phyloP scores from a whole-genome alignment of 2,797 vertebrate genomes.

The Lepidocolaptes lacrymiger region DNA sequence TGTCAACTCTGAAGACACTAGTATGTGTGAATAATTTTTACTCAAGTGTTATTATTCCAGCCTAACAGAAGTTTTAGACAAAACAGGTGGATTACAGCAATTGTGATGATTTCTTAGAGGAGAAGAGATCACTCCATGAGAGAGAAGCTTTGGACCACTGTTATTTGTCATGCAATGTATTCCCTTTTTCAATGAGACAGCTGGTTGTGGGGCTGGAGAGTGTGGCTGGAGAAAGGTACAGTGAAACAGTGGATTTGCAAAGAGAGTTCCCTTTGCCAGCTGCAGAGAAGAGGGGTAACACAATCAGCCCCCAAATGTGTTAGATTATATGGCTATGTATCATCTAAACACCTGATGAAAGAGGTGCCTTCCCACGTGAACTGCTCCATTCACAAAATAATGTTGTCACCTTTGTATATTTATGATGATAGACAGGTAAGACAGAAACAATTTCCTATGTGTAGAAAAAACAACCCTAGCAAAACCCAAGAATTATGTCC shows the following conservation, averaged over 20 bases:
- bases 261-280: background rate
- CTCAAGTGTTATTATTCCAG: background rate
- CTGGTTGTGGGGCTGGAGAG: background rate
- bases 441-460: background rate
- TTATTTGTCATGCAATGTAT: background rate
- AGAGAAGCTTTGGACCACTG: background rate
- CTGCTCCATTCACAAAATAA: background rate
- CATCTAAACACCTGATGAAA: background rate
- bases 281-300: background rate
- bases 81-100: accelerated
- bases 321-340: background rate
- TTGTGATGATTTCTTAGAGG: background rate
- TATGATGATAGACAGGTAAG: background rate
- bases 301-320: background rate
- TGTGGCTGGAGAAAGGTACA: background rate
- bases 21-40: accelerated
- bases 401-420: background rate
- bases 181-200: background rate
- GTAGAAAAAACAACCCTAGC: background rate
- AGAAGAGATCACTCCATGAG: background rate
- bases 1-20: background rate
- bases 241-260: background rate
- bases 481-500: background rate
- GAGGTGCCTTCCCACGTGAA: background rate
- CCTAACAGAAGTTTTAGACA: background rate